Percentiles rank a stretch among this genome's conserved stretches.
These are phyloP conservation scores for Lasioglossum calceatum DNA, from an alignment of 2,888 invertebrate species.

Conservation along the genomic window DNA sequence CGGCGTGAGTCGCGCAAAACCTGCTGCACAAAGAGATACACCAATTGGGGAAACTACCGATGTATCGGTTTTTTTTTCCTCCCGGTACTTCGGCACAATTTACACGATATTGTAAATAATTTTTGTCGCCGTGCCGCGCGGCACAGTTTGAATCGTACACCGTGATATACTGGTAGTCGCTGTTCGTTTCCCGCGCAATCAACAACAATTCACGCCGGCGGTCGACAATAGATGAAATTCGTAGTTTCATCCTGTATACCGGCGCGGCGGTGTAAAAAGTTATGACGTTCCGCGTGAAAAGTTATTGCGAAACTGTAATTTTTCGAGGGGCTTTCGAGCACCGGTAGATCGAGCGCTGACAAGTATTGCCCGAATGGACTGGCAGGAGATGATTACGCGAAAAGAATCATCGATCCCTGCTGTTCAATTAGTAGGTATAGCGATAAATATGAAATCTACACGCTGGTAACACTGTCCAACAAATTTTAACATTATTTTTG, in stretches of 20 bases:
- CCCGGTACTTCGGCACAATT: constrained; percentile 18
- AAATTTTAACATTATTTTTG: no score
- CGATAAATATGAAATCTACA: background rate
- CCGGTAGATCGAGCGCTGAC: background rate
- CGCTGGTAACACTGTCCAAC: no score
- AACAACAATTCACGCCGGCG: constrained; percentile 27
- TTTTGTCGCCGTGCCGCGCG: background rate
- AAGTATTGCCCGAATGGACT: background rate
- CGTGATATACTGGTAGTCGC: background rate
- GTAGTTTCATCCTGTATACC: background rate
- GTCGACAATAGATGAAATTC: constrained; percentile 2
- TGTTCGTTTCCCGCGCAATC: constrained; percentile 28
- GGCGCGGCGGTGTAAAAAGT: background rate
- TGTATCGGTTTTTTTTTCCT: background rate
- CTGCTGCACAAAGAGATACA: background rate
- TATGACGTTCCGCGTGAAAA: background rate
- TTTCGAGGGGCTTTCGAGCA: background rate
- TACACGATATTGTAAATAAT: constrained; percentile 24
- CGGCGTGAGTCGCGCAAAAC: background rate
- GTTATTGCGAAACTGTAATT: constrained; percentile 1
- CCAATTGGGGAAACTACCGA: background rate
- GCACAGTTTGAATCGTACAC: constrained; percentile 3
- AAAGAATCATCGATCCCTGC: background rate
- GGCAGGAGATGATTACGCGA: background rate
- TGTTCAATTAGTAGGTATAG: background rate